Base-by-base conservation (phyloP, 1,140 invertebrate genomes). In the Heliconius eleuchia region DNA sequence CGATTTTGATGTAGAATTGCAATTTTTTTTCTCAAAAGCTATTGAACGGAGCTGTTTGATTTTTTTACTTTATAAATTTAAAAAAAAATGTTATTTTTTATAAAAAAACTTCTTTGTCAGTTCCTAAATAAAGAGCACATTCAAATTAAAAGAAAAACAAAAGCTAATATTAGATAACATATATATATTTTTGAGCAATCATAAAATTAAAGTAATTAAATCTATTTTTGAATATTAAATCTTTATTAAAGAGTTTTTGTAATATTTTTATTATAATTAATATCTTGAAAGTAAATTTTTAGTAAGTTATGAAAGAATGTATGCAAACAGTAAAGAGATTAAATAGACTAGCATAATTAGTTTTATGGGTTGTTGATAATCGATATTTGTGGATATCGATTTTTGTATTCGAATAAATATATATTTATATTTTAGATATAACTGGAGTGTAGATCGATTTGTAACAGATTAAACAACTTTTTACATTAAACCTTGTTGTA, bases 301-400 rank as follows among this genome's bases (percentile, higher is more conserved):
- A 9, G n/a, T 42, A 13, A 39, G 11, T 34, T 71, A 30, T 71
- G 13, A 46, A 23, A 66, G n/a, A 74, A 66, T 27, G 66, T 42
- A 81, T 27, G n/a, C 9, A 66, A 66, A 78, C 19, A 79, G 30
- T 60, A 75, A 77, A 60, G 73, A 79, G 7, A 55, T 16, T 66
- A 66, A 55, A 27, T 66, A 66, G n/a, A 66, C 23, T 46, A 46
- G 71, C 77, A 23, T 57, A 46, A 77, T 73, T 76, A 83, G 76
- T 79, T 52, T 83, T 81, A 81, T 71, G 77, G 80, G 77, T 78
- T 60, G 6, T 8, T 42, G 39, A n/a, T 71, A 72, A 72, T 42
- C 34, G 37, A 37, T 37, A 37, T 72, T 42, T 72, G 16, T 71
- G 6, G 2, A 72, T 72, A 72, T 72, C 37, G 71, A 42, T 42